Evolutionary conservation across 2,113 vertebrate genomes (phyloP).

Genomic region (Oenanthe melanoleuca): DNA sequence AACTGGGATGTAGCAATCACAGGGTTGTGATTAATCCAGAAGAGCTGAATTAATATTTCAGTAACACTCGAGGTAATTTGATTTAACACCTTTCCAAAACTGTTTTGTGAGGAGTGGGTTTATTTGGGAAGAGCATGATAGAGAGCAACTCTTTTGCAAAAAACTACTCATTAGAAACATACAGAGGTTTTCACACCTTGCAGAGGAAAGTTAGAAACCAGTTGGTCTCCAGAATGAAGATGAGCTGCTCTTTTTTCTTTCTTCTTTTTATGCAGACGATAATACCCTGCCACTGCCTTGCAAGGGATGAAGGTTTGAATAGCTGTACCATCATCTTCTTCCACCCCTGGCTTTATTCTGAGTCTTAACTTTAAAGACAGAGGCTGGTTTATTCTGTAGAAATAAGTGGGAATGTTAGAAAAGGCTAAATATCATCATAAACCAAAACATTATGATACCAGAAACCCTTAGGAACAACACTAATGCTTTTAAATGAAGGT

Average conservation of each 20-base stretch:
- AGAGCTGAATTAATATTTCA: background rate
- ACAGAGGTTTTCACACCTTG: background rate
- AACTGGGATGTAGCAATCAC: background rate
- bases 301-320: background rate
- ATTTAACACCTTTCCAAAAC: background rate
- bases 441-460: slow-evolving; percentile 79
- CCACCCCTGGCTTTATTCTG: slow-evolving; percentile 27
- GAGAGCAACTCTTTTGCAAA: background rate
- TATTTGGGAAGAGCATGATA: background rate
- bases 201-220: background rate
- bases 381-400: slow-evolving; percentile 70
- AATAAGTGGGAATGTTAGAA: slow-evolving; percentile 72
- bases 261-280: background rate
- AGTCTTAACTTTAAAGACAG: slow-evolving; percentile 62
- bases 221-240: background rate
- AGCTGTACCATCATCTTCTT: background rate
- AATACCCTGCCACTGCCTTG: background rate
- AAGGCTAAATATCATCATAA: slow-evolving; percentile 77
- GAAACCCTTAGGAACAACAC: slow-evolving; percentile 78
- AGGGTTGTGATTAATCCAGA: background rate
- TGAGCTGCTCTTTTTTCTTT: background rate
- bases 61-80: background rate
- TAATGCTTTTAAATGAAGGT: slow-evolving; percentile 83
- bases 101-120: background rate
- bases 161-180: background rate